Evolutionary conservation across 1,140 invertebrate species (phyloP), one percentile per base, ranked within the genome.

Genomic region (Bradysia coprophila): DNA sequence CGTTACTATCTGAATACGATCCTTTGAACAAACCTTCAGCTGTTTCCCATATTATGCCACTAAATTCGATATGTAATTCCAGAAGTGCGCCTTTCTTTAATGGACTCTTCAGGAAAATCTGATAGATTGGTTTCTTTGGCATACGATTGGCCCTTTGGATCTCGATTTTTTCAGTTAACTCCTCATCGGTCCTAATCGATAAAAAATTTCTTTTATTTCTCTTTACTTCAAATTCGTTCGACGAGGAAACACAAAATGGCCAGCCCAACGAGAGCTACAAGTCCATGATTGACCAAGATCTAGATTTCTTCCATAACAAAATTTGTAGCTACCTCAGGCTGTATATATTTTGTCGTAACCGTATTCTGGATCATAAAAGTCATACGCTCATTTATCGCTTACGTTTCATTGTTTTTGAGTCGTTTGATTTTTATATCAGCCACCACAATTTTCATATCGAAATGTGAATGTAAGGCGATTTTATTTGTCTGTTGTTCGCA

Each of bases 21-120:
- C 68, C 68, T 49, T 66, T 71, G 48, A 78, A 79, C 13, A 81
- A 60, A 0, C 71, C 76, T 41, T 72, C 69, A 1, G 67, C 67
- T 2, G 54, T 64, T 3, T 64, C 63, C 47, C 66, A 69, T 42
- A 80, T 53, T 34, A 62, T 66, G 13, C 75, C 76, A 20, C 61
- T 58, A 48, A 73, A 81, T 2, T 52, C 60, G 18, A 80, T 63
- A 41, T 68, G 63, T 4, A 81, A 46, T 41, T 68, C 50, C 10
- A 69, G 72, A 16, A 56, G 55, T 0, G 63, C 57, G 0, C 64
- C 65, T 16, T 53, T 38, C 21, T 65, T 66, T 1, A 73, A 44
- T n/a, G 65, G 55, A 3, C 57, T 49, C 42, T 67, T 69, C 1
- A 80, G 55, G 28, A 67, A 62, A 0, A 78, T 59, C 0, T 66